A percentile compares a stretch with the other conserved stretches of the same genome.
These are phyloP conservation scores for Lagodon rhomboides DNA, from an alignment of 2,797 vertebrate species.

Conservation along the genomic window DNA sequence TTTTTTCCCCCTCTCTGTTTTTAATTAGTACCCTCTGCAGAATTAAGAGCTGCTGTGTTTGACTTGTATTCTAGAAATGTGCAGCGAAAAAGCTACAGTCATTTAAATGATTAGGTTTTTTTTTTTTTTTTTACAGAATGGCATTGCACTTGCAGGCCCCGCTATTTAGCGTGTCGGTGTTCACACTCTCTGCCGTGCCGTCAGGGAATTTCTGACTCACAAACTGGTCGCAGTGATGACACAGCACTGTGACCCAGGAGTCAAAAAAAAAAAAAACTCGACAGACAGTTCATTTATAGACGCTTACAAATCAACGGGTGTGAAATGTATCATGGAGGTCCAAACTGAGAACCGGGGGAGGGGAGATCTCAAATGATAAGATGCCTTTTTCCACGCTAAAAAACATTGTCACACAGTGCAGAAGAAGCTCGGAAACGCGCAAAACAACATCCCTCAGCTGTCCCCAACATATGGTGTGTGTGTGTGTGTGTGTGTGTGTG, in stretches of 20 bases:
- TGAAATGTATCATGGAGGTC: constrained; percentile 63
- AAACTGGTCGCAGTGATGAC: constrained; percentile 23
- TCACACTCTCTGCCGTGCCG: not conserved
- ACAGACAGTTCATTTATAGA: constrained; percentile 46
- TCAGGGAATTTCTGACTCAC: constrained; percentile 6
- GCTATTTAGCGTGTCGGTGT: not conserved
- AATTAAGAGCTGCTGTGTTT: constrained; percentile 25
- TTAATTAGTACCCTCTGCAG: constrained; percentile 34
- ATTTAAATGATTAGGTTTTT: constrained; percentile 4
- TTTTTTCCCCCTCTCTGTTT: not conserved
- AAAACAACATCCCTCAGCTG: constrained; percentile 37
- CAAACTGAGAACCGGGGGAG: constrained; percentile 38
- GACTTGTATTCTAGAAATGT: constrained; percentile 10
- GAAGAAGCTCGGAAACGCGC: not conserved
- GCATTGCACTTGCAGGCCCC: not conserved
- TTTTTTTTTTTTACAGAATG: too few species aligned
- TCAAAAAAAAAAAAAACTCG: constrained; percentile 12
- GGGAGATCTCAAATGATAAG: not conserved
- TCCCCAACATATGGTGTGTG: constrained; percentile 25
- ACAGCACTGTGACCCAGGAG: constrained; percentile 12
- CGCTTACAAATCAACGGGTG: constrained; percentile 8
- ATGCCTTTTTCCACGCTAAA: not conserved
- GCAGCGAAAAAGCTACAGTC: not conserved
- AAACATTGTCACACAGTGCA: not conserved
- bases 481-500: not conserved